Evolutionary conservation across 2,797 vertebrate genomes (phyloP), one percentile per base, ranked within the genome.

Genomic region (Chrosomus eos): DNA sequence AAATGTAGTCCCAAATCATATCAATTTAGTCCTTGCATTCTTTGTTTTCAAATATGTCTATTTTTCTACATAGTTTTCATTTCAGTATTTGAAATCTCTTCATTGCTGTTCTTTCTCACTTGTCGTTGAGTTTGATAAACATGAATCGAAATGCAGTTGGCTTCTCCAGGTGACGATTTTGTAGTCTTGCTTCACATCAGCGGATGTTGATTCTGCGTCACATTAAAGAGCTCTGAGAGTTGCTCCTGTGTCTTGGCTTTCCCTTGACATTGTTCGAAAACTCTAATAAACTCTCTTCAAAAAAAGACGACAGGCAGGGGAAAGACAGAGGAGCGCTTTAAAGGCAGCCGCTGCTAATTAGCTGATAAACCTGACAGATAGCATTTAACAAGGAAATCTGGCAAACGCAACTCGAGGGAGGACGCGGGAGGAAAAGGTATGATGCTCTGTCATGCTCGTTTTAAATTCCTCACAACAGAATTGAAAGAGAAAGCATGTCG

Each of bases 381-480:
- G 87, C 89, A 91, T 93, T 93, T 92, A 92, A 93, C 90, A 89
- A 87, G 91, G 91, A 91, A 90, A 90, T 92, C 91, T 91, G 85
- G 88, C 75, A 82, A 89, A 89, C 86, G 84, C 86, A 92, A 89
- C 84, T 92, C 84, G n/a, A 67, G 71, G 82, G 88, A 88, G 86
- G 87, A 53, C 55, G 86, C 87, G 91, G 89, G 73, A 85, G 86
- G 53, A 90, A 88, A 86, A 87, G 86, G 77, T 90, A 87, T 70
- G 72, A 89, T 83, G 87, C 84, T 88, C 89, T 76, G 81, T 92
- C 91, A 90, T 86, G 89, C 90, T 90, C 85, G 76, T 86, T 89
- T 92, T 89, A 90, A 91, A 90, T 86, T 88, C 88, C 87, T 90
- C 73, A 55, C 88, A 89, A 90, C 87, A 90, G 90, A 91, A 89